Conservation (phyloP, 2,888 invertebrate genomes). For the Actias luna region DNA sequence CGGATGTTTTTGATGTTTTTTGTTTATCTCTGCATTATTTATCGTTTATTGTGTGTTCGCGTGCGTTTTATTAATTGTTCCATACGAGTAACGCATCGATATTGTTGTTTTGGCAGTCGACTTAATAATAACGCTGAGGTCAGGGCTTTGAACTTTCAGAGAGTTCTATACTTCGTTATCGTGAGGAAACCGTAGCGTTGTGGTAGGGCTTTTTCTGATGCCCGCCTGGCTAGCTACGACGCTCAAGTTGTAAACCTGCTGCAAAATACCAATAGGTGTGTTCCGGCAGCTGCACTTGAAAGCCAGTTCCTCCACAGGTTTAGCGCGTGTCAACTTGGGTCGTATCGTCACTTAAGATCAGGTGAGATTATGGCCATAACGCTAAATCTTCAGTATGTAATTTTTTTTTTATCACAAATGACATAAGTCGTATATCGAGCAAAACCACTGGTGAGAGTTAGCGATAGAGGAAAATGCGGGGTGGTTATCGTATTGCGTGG, state of each 20-base stretch:
- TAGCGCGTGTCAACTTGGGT: too few relatives aligned
- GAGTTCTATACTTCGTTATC: neutral
- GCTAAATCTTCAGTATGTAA: too few relatives aligned
- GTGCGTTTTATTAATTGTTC: neutral
- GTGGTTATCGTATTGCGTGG: constrained; percentile 40
- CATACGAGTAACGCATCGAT: neutral
- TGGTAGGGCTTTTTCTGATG: too few relatives aligned
- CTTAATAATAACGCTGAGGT: neutral
- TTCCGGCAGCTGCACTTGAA: too few relatives aligned
- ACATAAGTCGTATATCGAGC: neutral
- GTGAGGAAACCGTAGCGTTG: neutral
- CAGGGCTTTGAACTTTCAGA: neutral
- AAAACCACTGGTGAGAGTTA: neutral
- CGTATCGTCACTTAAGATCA: too few relatives aligned
- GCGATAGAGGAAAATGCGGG: neutral
- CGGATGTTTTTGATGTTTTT: neutral
- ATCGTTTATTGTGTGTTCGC: neutral
- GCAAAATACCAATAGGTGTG: too few relatives aligned
- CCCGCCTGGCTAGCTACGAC: too few relatives aligned
- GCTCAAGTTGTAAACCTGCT: too few relatives aligned
- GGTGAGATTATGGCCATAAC: too few relatives aligned
- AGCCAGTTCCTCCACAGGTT: too few relatives aligned
- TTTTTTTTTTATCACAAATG: neutral
- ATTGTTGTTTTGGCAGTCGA: neutral
- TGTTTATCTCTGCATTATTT: neutral